These are phyloP conservation scores for Nycticebus coucang DNA, from an alignment of 2,113 vertebrate species.

Conservation along the genomic window DNA sequence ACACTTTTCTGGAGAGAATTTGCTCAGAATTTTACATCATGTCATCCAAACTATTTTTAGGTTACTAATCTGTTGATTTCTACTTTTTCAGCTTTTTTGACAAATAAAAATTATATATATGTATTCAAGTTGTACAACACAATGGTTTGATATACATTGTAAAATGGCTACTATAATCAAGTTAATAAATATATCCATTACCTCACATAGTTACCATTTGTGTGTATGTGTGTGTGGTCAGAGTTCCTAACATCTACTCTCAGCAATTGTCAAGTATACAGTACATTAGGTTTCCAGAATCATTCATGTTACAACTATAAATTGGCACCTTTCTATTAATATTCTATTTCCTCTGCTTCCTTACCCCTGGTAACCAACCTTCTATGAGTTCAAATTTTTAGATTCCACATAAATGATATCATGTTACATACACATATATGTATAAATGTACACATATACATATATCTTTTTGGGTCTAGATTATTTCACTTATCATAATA, in stretches of 20 bases:
- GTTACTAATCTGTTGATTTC: not conserved
- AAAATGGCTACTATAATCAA: not conserved
- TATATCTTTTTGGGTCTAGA: not conserved
- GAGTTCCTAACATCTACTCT: not conserved
- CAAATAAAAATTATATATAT: not conserved
- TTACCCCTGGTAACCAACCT: not conserved
- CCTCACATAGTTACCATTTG: not conserved
- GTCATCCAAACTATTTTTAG: not conserved
- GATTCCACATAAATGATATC: not conserved
- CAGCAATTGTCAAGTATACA: not conserved
- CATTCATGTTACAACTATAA: not conserved
- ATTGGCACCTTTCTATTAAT: not conserved
- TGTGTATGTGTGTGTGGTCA: not conserved
- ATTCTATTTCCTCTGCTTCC: not conserved
- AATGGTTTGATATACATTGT: not conserved
- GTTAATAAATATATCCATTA: not conserved
- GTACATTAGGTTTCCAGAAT: not conserved
- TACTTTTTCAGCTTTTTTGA: not conserved
- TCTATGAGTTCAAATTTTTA: not conserved
- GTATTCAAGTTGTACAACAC: not conserved
- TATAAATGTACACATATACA: too few relatives aligned
- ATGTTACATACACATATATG: not conserved
- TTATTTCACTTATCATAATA: not conserved
- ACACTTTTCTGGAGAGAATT: not conserved
- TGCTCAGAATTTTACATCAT: not conserved